Evolutionary conservation across 2,797 vertebrate genomes (phyloP).

Genomic region (Xerus rutilus): DNA sequence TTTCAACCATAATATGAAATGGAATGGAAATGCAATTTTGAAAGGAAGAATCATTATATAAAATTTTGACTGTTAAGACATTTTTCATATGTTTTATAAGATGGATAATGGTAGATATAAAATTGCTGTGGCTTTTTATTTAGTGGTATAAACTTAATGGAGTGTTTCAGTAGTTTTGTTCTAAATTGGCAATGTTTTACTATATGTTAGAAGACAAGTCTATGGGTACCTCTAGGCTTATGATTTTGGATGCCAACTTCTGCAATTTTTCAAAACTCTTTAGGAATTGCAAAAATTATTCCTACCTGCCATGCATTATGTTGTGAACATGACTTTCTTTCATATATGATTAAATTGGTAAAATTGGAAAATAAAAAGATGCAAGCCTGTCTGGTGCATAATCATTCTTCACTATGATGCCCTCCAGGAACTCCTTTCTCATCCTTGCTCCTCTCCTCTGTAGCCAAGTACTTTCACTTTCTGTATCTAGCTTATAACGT

Average conservation of each 20-base stretch:
- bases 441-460: background rate
- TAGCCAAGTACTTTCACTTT: background rate
- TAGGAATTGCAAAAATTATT: background rate
- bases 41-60: background rate
- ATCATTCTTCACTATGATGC: background rate
- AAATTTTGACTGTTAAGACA: background rate
- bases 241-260: background rate
- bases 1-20: background rate
- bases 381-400: background rate
- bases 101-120: background rate
- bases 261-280: background rate
- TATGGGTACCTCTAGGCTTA: background rate
- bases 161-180: background rate
- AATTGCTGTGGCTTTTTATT: constrained; percentile 1
- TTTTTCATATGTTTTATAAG: constrained; percentile 8
- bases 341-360: background rate
- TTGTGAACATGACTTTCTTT: background rate
- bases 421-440: background rate
- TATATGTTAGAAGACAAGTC: constrained; percentile 11
- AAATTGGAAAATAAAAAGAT: background rate
- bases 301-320: background rate
- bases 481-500: background rate
- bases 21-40: background rate
- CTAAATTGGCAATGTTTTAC: background rate
- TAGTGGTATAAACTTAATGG: background rate